phyloP scores from a whole-genome alignment of 2,888 invertebrate genomes.

The Argyresthia albistria region DNA sequence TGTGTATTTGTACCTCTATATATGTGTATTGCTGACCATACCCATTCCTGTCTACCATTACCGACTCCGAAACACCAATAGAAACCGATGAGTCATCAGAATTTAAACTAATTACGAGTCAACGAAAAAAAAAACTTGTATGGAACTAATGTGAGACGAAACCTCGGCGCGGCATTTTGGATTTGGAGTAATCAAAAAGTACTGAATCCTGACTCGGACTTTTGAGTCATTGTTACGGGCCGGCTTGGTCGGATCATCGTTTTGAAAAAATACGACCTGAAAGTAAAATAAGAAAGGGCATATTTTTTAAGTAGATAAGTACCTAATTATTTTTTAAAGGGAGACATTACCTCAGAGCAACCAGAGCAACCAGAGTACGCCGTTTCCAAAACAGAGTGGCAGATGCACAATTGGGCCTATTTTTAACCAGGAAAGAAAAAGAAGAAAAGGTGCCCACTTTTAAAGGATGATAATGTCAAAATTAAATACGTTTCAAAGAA shows the following conservation, averaged over 20 bases:
- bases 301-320: too few relatives aligned
- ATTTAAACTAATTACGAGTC: slow-evolving; percentile 64
- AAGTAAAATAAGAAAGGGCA: too few relatives aligned
- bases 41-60: slow-evolving; percentile 33
- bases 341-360: too few relatives aligned
- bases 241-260: background rate
- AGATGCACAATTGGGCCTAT: too few relatives aligned
- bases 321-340: too few relatives aligned
- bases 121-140: slow-evolving; percentile 38
- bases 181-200: slow-evolving; percentile 32
- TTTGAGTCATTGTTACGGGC: background rate
- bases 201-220: slow-evolving; percentile 18
- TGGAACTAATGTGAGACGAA: slow-evolving; percentile 48
- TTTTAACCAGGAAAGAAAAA: too few relatives aligned
- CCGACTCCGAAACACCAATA: slow-evolving; percentile 39
- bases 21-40: slow-evolving; percentile 5
- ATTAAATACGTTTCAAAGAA: too few relatives aligned
- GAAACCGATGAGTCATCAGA: slow-evolving; percentile 64
- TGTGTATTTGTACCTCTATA: background rate
- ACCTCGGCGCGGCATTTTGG: slow-evolving; percentile 19
- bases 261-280: too few relatives aligned
- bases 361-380: too few relatives aligned
- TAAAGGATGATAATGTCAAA: too few relatives aligned
- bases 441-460: too few relatives aligned
- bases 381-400: too few relatives aligned